Evolutionary conservation across 2,113 vertebrate genomes (phyloP), one percentile per base, ranked within the genome.

Genomic region (Passer domesticus): DNA sequence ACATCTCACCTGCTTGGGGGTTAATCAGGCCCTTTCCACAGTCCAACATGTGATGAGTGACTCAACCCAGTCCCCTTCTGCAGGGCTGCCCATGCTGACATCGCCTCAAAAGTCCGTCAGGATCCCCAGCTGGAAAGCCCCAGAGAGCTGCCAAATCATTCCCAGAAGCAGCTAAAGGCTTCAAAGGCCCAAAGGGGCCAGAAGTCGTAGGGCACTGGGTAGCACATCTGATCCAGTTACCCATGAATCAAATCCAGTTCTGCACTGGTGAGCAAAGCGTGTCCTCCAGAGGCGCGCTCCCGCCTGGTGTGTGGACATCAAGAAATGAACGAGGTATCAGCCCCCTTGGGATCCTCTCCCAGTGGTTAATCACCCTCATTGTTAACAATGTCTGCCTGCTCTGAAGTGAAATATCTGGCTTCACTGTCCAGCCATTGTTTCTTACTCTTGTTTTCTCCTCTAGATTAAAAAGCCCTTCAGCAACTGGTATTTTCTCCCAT

Each of bases 391-490:
- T 68, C 81, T 94, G 93, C 91, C 69, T 92, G 83, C 74, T 96
- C 93, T 89, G 31, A 95, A 94, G 95, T 79, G 72, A 73, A 97
- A 87, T 92, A 94, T 91, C 94, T 95, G 93, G 52, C 93, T 96
- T 85, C 87, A 87, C 62, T 94, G 83, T 89, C 94, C 87, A 95
- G 93, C 95, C 76, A 97, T 95, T 96, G 95, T 95, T 95, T 87
- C 78, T 84, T 82, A 83, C 77, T 91, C 87, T 92, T 93, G 81
- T 94, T 97, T 96, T 95, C 89, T 95, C 91, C 37, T 78, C 94
- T 69, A 87, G 87, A 95, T 95, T 92, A 96, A 95, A 97, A 96
- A 95, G 91, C 96, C 94, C 95, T 96, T 96, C 87, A 97, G 96
- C 94, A 95, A 91, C 49, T 94, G 74, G 73, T 92, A 53, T 96